Base-by-base conservation (phyloP, 2,888 invertebrate species). In the Hoplodrina ambigua region DNA sequence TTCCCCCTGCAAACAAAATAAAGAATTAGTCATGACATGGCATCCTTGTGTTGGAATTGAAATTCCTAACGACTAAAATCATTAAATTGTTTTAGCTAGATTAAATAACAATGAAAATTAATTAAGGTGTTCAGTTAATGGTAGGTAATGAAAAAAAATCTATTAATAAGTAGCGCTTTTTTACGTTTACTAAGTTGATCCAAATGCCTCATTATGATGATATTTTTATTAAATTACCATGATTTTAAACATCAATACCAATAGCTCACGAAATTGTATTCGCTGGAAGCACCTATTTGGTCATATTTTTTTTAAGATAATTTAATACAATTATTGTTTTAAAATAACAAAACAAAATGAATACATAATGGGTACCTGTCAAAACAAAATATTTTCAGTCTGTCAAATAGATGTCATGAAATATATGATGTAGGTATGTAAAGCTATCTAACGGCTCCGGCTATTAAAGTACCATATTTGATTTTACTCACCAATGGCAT, bases 1-100 rank as follows among this genome's bases (percentile, higher is more conserved):
- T 99, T 71, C 99, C 99, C 92, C 99, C 99, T 98, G 96, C 63
- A 96, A 97, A 88, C 84, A 91, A 91, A 89, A 55, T 55, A 46
- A 44, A 44, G n/a, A 20, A 63, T 72, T 49, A 82, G 41, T 55
- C 85, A 79, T 83, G 92, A 77, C 19, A 33, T 19, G 11, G 25
- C 37, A 58, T 52, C 66, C 25, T n/a, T 25, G 41, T 37, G 5
- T 41, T 55, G 44, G 10, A 25, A 57, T 46, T 57, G 19, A 37
- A 30, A 69, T 50, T 46, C 11, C n/a, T 56, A 46, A 56, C 2
- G 15, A 56, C 1, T 37, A 57, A 13, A 56, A 15, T 41, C 33
- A 55, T 52, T 59, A 4, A 11, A 11, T 33, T 33, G 25, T 37
- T 72, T 44, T 33, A 19, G 19, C 15, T 25, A 17, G 25, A 50